Evolutionary conservation across 2,113 vertebrate genomes (phyloP).

Genomic region (Pseudorhombus dupliciocellatus): DNA sequence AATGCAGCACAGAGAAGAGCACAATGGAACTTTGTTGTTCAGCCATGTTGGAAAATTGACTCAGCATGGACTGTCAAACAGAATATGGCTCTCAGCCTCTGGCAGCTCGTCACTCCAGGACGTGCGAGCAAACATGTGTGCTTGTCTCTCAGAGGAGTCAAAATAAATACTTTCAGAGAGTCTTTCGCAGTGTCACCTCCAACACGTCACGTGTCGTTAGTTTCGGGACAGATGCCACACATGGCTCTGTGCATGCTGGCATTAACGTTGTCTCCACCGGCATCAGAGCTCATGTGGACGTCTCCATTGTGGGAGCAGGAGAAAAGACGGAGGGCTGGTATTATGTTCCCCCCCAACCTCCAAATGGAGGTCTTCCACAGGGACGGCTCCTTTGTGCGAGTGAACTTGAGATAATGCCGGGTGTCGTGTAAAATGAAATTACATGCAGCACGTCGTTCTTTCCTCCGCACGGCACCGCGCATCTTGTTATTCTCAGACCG

Average conservation of each 20-base stretch:
- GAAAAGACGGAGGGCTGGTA: constrained; percentile 16
- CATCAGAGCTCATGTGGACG: background rate
- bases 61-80: constrained; percentile 64
- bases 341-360: constrained; percentile 26
- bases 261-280: constrained; percentile 11
- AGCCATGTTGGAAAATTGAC: constrained; percentile 59
- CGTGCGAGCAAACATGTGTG: constrained; percentile 43
- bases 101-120: constrained; percentile 40
- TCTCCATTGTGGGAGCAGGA: constrained; percentile 28
- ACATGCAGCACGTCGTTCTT: constrained; percentile 38
- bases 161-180: constrained; percentile 31
- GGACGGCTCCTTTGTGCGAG: constrained; percentile 46
- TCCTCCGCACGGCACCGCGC: constrained; percentile 15
- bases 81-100: constrained; percentile 57
- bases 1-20: constrained; percentile 37
- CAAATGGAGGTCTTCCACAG: constrained; percentile 52
- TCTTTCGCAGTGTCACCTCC: constrained; percentile 31
- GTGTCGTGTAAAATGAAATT: constrained; percentile 59
- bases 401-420: constrained; percentile 55
- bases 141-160: constrained; percentile 18
- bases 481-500: constrained; percentile 40
- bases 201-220: constrained; percentile 10
- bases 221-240: constrained; percentile 27
- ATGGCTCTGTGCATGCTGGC: constrained; percentile 22
- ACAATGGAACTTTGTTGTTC: constrained; percentile 67